These are phyloP conservation scores for Mesaphorura yosii DNA, from an alignment of 1,140 invertebrate species.

Conservation along the genomic window DNA sequence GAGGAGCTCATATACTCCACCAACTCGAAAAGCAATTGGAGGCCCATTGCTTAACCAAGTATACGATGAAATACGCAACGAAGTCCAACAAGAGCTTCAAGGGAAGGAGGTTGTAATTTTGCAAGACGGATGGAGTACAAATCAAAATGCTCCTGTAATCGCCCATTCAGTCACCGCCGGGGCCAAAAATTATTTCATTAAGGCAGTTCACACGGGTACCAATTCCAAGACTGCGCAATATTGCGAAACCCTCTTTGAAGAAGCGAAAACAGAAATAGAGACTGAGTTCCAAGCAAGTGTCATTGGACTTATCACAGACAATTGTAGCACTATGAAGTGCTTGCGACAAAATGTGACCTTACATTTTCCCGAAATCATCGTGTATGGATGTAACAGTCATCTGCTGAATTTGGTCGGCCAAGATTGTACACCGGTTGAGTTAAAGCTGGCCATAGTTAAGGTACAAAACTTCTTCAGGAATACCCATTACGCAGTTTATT, in stretches of 20 bases:
- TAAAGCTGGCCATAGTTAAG: not conserved
- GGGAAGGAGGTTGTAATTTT: not conserved
- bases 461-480: constrained; percentile 9
- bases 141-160: constrained; percentile 8
- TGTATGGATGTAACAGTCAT: constrained; percentile 9
- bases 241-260: not conserved
- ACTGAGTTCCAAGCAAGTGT: not conserved
- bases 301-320: constrained; percentile 1
- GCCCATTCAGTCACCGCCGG: constrained; percentile 1
- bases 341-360: not conserved
- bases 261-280: not conserved
- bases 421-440: not conserved
- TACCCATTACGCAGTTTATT: not conserved
- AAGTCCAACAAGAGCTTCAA: not conserved
- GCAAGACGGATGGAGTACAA: not conserved
- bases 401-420: constrained; percentile 5
- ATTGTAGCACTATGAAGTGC: constrained; percentile 1
- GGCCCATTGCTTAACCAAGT: not conserved
- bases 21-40: not conserved
- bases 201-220: not conserved
- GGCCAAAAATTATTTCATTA: not conserved
- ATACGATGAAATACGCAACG: not conserved
- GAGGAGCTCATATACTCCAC: not conserved
- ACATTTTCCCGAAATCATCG: not conserved
- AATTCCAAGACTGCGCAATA: not conserved